Evolutionary conservation across 2,888 invertebrate genomes (phyloP), one percentile per base, ranked within the genome.

Genomic region (Gryllus longicercus): DNA sequence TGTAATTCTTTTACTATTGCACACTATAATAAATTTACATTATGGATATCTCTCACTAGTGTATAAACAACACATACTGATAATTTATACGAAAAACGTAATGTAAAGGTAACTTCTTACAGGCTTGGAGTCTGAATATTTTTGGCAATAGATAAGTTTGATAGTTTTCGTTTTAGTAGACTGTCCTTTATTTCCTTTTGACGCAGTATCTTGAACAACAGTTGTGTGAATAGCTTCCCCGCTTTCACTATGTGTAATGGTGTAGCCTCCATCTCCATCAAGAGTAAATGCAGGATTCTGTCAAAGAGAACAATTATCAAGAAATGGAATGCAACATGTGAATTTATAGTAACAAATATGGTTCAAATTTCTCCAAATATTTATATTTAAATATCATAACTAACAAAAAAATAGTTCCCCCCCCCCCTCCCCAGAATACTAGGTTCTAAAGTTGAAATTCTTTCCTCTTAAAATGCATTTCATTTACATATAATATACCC

Each of bases 191-290:
- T n/a, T 78, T 8, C 21, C 76, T 12, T 63, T 74, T 51, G 75
- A 25, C 21, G 75, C 50, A 75, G 51, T n/a, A 5, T 78, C 79
- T 75, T 74, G 74, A 16, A 76, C 79, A 50, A 80, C 77, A 23
- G 78, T 78, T 21, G 79, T 78, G 38, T 78, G 76, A 18, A 74
- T 77, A 38, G 80, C 75, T 83, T 91, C 90, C 0, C 92, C 92
- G 0, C 89, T 87, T 82, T 88, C 91, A 74, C 90, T 90, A 85
- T 92, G 92, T 85, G 90, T 90, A 85, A 92, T 90, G 0, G 92
- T 92, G 84, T 89, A 91, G 2, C 92, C 92, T 4, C 92, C 92
- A 80, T 90, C 91, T 11, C 91, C 91, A 84, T 89, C 90, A 90
- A 91, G 14, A 14, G 74, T 16, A 25, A 75, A 74, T 63, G 77